Evolutionary conservation across 2,888 invertebrate genomes (phyloP), one percentile per base, ranked within the genome.

Genomic region (Embidobia sp.): DNA sequence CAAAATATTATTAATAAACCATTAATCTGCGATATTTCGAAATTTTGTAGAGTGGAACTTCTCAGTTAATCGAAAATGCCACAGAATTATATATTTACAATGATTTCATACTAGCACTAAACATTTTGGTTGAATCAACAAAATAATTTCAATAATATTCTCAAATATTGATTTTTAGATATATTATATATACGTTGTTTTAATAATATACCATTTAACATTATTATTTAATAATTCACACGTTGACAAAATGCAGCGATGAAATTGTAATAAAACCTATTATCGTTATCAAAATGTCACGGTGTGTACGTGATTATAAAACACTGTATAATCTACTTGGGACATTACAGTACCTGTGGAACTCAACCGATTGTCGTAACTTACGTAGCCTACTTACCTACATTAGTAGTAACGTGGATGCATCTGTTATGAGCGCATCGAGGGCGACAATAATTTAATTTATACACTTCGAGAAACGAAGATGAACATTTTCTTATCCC

Each of bases 321-420:
- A 74, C 22, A 53, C 27, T 7, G 40, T 51, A 66, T 61, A 66
- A 66, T 74, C 22, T 19, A 4, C 33, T 31, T 37, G 46, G 53
- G 53, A 61, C 66, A 61, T 66, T 67, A 66, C 26, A 35, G 59
- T 40, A 42, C 61, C 66, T 66, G 51, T 46, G 74, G 66, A 42
- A 51, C 59, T 79, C 75, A 80, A 79, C 82, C 82, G 83, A 84
- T 84, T 86, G 83, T 85, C 81, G 79, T 86, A 86, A 87, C 87
- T 86, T 87, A 83, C 86, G 85, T 86, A 88, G 87, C 88, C 88
- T 86, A 89, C 89, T 89, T 89, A 88, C 89, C 89, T 89, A 89
- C 88, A 89, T 89, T 88, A 87, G 53, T 66, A 46, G 53, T 53
- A 40, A 46, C 19, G 55, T 44, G 26, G 73, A 51, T 73, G 59